phyloP scores from a whole-genome alignment of 2,797 vertebrate genomes.

The Glossophaga mutica region DNA sequence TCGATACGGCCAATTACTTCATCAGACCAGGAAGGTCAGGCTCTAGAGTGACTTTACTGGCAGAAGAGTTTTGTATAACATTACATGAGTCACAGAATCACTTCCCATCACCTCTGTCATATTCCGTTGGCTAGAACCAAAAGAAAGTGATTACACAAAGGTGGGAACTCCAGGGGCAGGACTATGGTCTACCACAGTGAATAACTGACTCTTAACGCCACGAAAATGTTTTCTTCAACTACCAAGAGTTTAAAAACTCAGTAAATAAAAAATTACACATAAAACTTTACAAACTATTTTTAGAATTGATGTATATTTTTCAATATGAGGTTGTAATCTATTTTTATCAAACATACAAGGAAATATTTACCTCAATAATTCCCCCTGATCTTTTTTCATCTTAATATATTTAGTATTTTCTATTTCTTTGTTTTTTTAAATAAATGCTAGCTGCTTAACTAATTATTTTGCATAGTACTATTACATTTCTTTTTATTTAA shows the following conservation, averaged over 20 bases:
- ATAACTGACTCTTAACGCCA: not conserved
- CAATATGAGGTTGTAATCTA: not conserved
- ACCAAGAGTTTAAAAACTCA: not conserved
- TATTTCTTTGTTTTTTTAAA: not conserved
- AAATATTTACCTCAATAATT: not conserved
- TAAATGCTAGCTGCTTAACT: not conserved
- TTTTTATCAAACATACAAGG: not conserved
- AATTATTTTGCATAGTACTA: not conserved
- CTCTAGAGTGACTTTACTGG: not conserved
- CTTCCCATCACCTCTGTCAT: not conserved
- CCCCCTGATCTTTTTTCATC: not conserved
- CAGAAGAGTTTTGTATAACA: not conserved
- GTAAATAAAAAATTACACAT: not conserved
- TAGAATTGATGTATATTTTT: not conserved
- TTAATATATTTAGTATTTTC: constrained; percentile 19
- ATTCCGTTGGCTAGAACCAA: not conserved
- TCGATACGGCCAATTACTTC: not conserved
- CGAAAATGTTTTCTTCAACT: not conserved
- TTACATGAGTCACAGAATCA: not conserved
- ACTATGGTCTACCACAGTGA: not conserved
- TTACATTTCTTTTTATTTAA: not conserved
- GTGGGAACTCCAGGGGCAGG: not conserved
- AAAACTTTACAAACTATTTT: not conserved
- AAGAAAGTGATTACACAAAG: not conserved
- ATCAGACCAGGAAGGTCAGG: not conserved